Conservation (phyloP, 2,888 invertebrate genomes). For the Agriopis marginaria region DNA sequence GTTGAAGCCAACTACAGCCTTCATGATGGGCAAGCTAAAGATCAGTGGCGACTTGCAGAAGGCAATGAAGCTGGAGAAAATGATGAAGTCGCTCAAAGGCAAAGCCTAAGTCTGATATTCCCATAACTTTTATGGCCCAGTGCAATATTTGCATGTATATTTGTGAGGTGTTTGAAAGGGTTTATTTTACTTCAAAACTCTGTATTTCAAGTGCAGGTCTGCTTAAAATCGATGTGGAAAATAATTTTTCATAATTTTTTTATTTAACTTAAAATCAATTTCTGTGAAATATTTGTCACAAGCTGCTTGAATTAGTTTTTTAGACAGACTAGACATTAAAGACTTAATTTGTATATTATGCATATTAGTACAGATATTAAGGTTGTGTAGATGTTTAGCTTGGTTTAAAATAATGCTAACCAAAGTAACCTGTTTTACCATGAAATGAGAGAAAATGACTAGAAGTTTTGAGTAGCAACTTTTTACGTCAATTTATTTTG, state of each 20-base stretch:
- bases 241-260: no score
- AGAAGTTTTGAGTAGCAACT: neutral
- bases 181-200: neutral
- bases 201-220: neutral
- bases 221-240: slow-evolving; percentile 5
- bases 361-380: neutral
- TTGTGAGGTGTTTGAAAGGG: neutral
- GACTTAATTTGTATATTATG: slow-evolving; percentile 9
- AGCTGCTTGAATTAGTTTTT: neutral
- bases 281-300: neutral
- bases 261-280: neutral
- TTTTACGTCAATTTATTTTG: slow-evolving; percentile 6
- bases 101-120: slow-evolving; percentile 66
- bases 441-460: neutral
- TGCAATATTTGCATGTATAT: slow-evolving; percentile 41
- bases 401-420: neutral
- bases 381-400: neutral
- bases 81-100: slow-evolving; percentile 93
- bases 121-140: slow-evolving; percentile 22
- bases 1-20: slow-evolving; percentile 96
- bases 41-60: slow-evolving; percentile 96
- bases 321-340: no score
- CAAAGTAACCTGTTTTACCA: neutral
- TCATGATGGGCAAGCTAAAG: slow-evolving; percentile 98
- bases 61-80: slow-evolving; percentile 97